Base-by-base conservation (phyloP, 1,140 invertebrate genomes). In the Potamilus streckersoni region DNA sequence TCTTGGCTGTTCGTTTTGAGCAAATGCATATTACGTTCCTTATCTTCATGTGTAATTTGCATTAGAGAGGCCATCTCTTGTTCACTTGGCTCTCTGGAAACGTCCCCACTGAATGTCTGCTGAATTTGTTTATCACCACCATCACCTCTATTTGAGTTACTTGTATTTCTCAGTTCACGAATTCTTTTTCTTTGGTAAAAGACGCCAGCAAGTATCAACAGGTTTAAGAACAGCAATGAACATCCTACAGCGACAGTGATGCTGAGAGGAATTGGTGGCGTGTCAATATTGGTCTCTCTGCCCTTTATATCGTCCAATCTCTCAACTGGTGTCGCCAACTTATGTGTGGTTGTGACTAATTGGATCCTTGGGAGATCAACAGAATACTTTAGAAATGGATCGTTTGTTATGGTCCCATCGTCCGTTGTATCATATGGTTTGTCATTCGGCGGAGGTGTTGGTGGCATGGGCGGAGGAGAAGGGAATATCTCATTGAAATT, bases 241-340 rank as follows among this genome's bases (percentile, higher is more conserved):
- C 96, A 96, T 4, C 97, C 97, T 71, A 98, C 96, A 20, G 96
- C 96, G 80, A 98, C 96, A 2, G 96, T 97, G 0, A 98, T 82
- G 65, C 84, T 87, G 2, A 87, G 65, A 16, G 85, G 83, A 58
- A 85, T 76, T 49, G 38, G 38, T 49, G 38, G 38, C 5, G 38
- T 49, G 38, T 6, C 38, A 11, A 49, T 8, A 49, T 49, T 49
- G 38, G 38, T 49, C 38, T 31, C 27, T 31, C 38, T 49, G 38
- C 11, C 38, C 38, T 49, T 6, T 49, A 49, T 11, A 8, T 49
- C 6, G 4, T 49, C 38, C 38, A 11, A 11, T 49, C 38, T 49
- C 38, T 49, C 38, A 49, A 49, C 38, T 11, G 38, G 38, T 8
- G 38, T 49, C 38, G 11, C 38, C 38, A 11, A 8, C 38, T 49